Conservation (phyloP, 2,797 vertebrate genomes). For the Allobates femoralis region DNA sequence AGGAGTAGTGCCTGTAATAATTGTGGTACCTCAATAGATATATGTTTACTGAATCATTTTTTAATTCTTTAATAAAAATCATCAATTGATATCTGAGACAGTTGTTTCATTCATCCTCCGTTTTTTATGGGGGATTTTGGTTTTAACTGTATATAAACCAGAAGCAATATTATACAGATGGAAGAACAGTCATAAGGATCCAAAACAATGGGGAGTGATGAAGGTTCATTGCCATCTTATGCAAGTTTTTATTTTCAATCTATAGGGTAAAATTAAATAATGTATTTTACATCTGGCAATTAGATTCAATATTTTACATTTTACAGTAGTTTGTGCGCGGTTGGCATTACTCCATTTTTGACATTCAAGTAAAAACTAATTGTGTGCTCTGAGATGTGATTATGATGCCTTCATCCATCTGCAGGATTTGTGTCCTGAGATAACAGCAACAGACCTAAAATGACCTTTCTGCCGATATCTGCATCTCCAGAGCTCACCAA, state of each 20-base stretch:
- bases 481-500: too few relatives aligned
- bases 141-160: too few relatives aligned
- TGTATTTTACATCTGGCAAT: not conserved
- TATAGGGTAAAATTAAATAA: not conserved
- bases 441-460: not conserved
- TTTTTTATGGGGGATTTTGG: too few relatives aligned
- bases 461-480: not conserved
- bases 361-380: not conserved
- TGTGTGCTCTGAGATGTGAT: not conserved
- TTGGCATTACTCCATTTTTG: not conserved
- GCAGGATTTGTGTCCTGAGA: not conserved
- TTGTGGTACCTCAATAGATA: too few relatives aligned
- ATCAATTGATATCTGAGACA: too few relatives aligned
- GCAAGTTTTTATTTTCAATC: not conserved
- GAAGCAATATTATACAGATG: too few relatives aligned
- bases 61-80: too few relatives aligned
- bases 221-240: not conserved
- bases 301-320: not conserved
- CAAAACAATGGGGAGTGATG: not conserved
- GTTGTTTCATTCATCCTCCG: too few relatives aligned
- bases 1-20: too few relatives aligned
- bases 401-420: not conserved
- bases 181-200: not conserved
- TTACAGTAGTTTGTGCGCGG: not conserved
- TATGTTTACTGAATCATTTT: too few relatives aligned